phyloP scores from a whole-genome alignment of 1,140 invertebrate genomes.

The Drosophila grimshawi region DNA sequence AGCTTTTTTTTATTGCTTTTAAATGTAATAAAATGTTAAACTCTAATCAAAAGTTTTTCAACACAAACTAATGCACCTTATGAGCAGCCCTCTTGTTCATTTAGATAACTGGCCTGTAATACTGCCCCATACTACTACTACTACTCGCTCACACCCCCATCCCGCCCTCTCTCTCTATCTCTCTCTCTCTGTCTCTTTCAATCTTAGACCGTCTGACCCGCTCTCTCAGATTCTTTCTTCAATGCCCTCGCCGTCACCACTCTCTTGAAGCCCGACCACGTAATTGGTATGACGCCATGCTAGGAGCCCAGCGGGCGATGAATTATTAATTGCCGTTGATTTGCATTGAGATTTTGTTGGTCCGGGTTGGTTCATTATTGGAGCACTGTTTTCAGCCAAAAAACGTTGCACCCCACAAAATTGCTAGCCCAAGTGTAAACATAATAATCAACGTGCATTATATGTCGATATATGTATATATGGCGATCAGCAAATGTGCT shows the following conservation, averaged over 20 bases:
- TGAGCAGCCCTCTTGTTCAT: conserved; percentile 2
- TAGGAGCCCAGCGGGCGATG: conserved; percentile 71
- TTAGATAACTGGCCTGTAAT: conserved; percentile 7
- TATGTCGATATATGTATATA: conserved; percentile 29
- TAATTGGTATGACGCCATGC: conserved; percentile 69
- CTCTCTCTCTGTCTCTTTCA: conserved; percentile 5
- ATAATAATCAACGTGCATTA: conserved; percentile 80
- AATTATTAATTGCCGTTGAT: conserved; percentile 82
- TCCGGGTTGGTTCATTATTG: conserved; percentile 64
- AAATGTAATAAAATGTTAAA: too few relatives aligned
- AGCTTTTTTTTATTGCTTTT: too few relatives aligned
- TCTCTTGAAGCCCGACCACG: conserved; percentile 22
- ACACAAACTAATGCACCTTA: not conserved
- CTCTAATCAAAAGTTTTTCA: not conserved
- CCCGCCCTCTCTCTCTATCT: not conserved
- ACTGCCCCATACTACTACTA: not conserved
- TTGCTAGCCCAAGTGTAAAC: conserved; percentile 65
- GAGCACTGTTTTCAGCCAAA: conserved; percentile 27
- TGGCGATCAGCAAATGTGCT: conserved; percentile 70
- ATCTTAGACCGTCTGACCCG: conserved; percentile 5
- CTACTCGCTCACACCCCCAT: not conserved
- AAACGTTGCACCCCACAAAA: conserved; percentile 49
- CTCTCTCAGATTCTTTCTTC: conserved; percentile 1
- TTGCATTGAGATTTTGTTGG: conserved; percentile 78
- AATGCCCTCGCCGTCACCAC: not conserved